phyloP scores from a whole-genome alignment of 2,797 vertebrate species.

The Pangasius mekongensis region DNA sequence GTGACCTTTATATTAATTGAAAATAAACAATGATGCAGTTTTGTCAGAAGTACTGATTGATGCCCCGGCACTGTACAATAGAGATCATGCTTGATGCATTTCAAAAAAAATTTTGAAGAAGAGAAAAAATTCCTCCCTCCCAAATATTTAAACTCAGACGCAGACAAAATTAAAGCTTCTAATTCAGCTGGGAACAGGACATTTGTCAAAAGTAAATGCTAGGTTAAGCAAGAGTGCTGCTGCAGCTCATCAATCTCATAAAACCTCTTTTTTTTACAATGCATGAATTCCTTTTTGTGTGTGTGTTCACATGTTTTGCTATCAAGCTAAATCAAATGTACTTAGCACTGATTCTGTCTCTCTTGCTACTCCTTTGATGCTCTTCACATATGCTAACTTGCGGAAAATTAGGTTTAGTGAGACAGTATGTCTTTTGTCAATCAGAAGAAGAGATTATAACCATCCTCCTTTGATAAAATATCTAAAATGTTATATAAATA shows the following conservation, averaged over 20 bases:
- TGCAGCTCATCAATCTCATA: neutral
- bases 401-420: neutral
- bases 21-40: neutral
- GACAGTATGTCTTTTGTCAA: neutral
- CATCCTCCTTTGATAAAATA: neutral
- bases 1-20: neutral
- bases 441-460: neutral
- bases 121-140: neutral
- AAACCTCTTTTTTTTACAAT: neutral
- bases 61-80: neutral
- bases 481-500: neutral
- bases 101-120: neutral
- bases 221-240: neutral
- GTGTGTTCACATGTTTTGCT: neutral
- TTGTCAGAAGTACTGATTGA: neutral
- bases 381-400: neutral
- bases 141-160: neutral
- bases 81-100: neutral
- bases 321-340: neutral
- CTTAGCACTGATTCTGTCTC: neutral
- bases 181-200: neutral
- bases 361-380: neutral
- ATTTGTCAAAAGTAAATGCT: neutral
- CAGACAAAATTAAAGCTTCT: conserved; percentile 4
- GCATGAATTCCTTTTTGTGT: neutral